Evolutionary conservation across 2,797 vertebrate species (phyloP).

Genomic region (Chromis chromis): DNA sequence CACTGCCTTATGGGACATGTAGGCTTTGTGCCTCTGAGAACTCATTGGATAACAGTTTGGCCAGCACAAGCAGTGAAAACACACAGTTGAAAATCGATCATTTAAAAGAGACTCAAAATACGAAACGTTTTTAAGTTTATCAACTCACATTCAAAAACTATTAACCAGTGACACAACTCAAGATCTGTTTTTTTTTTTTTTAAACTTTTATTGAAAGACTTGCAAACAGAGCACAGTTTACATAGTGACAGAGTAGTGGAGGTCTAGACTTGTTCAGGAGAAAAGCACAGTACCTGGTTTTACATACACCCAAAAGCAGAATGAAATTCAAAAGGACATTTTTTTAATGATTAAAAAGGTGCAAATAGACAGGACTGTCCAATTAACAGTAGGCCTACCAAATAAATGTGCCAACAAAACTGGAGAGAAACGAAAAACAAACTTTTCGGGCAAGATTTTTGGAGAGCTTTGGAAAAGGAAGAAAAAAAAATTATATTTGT

Average conservation of each 20-base stretch:
- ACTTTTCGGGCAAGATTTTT: conserved; percentile 9
- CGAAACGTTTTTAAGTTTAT: neutral
- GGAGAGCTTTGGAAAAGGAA: conserved; percentile 16
- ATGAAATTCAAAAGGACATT: conserved; percentile 41
- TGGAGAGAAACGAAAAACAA: conserved; percentile 40
- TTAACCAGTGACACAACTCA: conserved; percentile 17
- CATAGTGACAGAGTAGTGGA: conserved; percentile 55
- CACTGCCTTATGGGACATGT: conserved; percentile 65
- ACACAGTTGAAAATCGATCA: neutral
- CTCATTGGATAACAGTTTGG: conserved; percentile 13
- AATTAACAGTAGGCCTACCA: conserved; percentile 37
- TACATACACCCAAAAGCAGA: conserved; percentile 65
- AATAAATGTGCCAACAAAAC: conserved; percentile 53
- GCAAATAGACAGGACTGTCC: conserved; percentile 44
- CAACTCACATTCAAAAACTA: neutral
- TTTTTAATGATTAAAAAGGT: conserved; percentile 46
- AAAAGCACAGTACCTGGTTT: conserved; percentile 63
- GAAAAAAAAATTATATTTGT: conserved; percentile 4
- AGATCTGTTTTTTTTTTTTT: conserved; percentile 13
- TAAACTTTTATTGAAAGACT: conserved; percentile 84
- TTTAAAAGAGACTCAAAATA: neutral
- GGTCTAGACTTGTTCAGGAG: conserved; percentile 56
- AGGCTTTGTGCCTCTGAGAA: conserved; percentile 31
- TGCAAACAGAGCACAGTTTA: conserved; percentile 79
- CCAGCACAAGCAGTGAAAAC: neutral